Evolutionary conservation across 2,113 vertebrate species (phyloP).

Genomic region (Dipodomys spectabilis): DNA sequence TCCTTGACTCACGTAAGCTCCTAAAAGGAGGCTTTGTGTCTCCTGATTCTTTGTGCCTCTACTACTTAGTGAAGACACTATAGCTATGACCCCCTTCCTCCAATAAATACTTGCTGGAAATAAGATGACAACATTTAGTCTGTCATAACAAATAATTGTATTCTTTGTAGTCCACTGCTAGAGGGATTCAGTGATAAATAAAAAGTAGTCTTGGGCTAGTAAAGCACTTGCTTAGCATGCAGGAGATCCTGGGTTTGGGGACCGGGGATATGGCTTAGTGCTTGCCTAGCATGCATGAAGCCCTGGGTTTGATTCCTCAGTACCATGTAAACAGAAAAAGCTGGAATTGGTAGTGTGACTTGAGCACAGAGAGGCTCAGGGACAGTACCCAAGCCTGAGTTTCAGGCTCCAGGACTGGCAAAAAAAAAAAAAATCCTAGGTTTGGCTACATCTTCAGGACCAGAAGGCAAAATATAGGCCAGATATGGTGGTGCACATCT

Average conservation of each 20-base stretch:
- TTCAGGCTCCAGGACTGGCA: no score
- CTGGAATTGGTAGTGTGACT: no score
- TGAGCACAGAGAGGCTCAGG: no score
- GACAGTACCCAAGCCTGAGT: no score
- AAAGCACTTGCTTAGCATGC: background rate
- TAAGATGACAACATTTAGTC: background rate
- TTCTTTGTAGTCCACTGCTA: background rate
- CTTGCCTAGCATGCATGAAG: no score
- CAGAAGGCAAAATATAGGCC: background rate
- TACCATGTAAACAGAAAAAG: no score
- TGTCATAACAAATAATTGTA: background rate
- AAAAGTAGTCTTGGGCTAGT: background rate
- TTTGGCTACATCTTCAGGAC: background rate
- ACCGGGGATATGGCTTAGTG: no score
- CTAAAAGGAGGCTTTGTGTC: background rate
- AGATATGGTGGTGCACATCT: no score
- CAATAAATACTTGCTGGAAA: constrained; percentile 22
- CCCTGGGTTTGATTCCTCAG: no score
- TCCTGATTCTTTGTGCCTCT: background rate
- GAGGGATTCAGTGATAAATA: background rate
- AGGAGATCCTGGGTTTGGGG: no score
- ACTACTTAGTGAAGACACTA: background rate
- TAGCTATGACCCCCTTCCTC: background rate
- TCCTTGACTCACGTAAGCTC: background rate
- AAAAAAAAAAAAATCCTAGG: background rate